These are phyloP conservation scores for Prinia subflava DNA, from an alignment of 2,113 vertebrate species.

Conservation along the genomic window DNA sequence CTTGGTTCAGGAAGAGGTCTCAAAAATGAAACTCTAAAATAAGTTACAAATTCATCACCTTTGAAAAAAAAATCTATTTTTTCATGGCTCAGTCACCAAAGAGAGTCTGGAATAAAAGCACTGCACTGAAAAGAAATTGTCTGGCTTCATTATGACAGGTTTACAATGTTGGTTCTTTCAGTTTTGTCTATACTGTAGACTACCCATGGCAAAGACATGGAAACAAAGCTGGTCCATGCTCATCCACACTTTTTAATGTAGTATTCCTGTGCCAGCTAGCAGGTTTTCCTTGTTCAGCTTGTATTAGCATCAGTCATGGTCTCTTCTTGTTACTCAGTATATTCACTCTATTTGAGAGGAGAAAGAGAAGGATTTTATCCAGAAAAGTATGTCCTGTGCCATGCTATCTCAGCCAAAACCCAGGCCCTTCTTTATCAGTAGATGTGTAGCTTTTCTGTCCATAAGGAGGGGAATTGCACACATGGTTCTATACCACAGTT, in stretches of 20 bases:
- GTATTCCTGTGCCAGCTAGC: neutral
- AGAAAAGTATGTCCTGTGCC: neutral
- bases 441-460: neutral
- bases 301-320: neutral
- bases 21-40: constrained; percentile 17
- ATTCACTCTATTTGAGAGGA: neutral
- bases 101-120: neutral
- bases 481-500: neutral
- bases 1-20: neutral
- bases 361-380: neutral
- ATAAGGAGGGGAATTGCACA: neutral
- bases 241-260: neutral
- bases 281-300: neutral
- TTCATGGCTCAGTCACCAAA: neutral
- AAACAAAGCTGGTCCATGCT: neutral
- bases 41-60: constrained; percentile 16
- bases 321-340: neutral
- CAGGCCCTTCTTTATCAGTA: neutral
- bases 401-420: neutral
- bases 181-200: neutral
- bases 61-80: neutral
- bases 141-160: neutral
- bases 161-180: neutral
- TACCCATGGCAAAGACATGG: neutral
- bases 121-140: neutral